Evolutionary conservation across 2,797 vertebrate genomes (phyloP).

Genomic region (Amblyopsis hoosieri): DNA sequence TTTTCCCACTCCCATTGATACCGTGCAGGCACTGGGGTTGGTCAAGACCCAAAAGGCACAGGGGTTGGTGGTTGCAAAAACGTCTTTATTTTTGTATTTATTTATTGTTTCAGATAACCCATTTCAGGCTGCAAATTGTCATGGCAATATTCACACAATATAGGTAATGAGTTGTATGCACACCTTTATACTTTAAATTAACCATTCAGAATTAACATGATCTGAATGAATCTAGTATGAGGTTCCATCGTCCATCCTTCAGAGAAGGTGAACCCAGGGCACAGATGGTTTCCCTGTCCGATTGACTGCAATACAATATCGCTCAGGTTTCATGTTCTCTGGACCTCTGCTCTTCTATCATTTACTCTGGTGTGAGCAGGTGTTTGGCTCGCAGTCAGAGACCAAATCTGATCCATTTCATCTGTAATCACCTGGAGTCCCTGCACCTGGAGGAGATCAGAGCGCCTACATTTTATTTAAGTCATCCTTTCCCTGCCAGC

Average conservation of each 20-base stretch:
- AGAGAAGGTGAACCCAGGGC: slow-evolving; percentile 15
- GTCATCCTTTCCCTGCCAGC: slow-evolving; percentile 64
- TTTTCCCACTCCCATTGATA: too few species aligned
- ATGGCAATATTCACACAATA: too few species aligned
- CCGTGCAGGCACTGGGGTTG: too few species aligned
- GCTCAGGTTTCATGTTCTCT: slow-evolving; percentile 38
- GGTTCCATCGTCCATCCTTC: slow-evolving; percentile 4
- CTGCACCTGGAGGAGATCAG: slow-evolving; percentile 63
- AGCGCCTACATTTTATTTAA: slow-evolving; percentile 62
- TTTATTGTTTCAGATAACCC: too few species aligned
- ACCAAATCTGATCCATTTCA: slow-evolving; percentile 71
- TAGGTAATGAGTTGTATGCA: too few species aligned
- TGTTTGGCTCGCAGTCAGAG: slow-evolving; percentile 69
- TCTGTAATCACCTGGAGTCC: slow-evolving; percentile 73
- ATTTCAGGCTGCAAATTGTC: too few species aligned
- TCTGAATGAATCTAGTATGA: background rate
- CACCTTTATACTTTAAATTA: too few species aligned
- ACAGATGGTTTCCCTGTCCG: slow-evolving; percentile 45
- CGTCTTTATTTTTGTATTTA: too few species aligned
- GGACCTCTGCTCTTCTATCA: slow-evolving; percentile 37
- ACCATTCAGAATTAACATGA: too few species aligned
- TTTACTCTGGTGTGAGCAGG: slow-evolving; percentile 60
- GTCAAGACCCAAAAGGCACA: too few species aligned
- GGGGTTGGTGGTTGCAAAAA: too few species aligned
- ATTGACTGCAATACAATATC: slow-evolving; percentile 33